Evolutionary conservation across 1,140 invertebrate genomes (phyloP).

Genomic region (Spodoptera frugiperda): DNA sequence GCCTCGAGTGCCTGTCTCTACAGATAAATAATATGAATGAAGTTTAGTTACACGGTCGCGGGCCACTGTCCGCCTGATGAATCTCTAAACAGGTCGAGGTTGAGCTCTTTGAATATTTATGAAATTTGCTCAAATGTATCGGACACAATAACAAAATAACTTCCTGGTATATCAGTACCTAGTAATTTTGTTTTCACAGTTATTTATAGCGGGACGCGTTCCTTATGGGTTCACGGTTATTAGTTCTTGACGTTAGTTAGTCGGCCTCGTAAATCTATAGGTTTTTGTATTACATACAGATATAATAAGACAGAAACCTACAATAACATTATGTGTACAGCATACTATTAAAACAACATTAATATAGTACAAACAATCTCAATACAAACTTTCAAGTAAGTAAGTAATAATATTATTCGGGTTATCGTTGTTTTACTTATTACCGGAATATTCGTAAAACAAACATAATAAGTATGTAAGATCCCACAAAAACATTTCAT

Average conservation of each 20-base stretch:
- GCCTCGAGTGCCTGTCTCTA: constrained; percentile 34
- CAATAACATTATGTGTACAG: too few species aligned
- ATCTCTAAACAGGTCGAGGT: constrained; percentile 19
- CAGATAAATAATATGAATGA: constrained; percentile 42
- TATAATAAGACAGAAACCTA: too few species aligned
- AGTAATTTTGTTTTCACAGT: too few species aligned
- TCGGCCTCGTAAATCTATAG: too few species aligned
- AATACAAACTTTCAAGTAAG: background rate
- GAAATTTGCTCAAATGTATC: background rate
- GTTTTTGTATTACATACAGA: too few species aligned
- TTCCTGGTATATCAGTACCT: too few species aligned
- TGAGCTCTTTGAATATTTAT: constrained; percentile 21
- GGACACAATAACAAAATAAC: background rate
- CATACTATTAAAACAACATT: too few species aligned
- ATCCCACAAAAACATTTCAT: too few species aligned
- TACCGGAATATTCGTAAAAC: background rate
- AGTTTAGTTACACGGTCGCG: constrained; percentile 17
- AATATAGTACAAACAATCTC: too few species aligned
- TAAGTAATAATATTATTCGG: background rate
- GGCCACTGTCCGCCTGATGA: constrained; percentile 3
- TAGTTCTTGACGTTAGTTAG: too few species aligned
- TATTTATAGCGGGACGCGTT: too few species aligned
- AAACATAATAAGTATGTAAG: background rate
- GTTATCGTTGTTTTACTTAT: constrained; percentile 12
- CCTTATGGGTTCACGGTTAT: too few species aligned